Evolutionary conservation across 2,797 vertebrate species (phyloP), one percentile per base, ranked within the genome.

Genomic region (Morelia viridis): DNA sequence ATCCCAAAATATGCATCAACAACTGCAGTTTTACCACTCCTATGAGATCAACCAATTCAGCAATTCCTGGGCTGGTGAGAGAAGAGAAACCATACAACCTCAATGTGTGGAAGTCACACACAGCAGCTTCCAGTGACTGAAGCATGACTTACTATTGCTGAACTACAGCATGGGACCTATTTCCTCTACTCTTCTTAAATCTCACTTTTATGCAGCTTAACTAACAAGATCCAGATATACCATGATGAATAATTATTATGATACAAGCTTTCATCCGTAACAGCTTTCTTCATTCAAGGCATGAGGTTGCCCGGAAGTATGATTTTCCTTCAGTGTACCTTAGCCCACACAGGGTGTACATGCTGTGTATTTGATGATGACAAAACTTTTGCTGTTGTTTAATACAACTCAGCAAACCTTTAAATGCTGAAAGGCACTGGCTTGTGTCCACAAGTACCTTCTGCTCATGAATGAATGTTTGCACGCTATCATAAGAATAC

Each of bases 141-240:
- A 87, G 53, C 76, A 22, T 6, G 46, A 91, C 64, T 92, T 89
- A 93, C 0, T 87, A 88, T 90, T 62, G 50, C 10, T 94, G 87
- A 57, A 35, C 85, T 84, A 28, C 0, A 89, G 57, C 62, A 94
- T 62, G 86, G 56, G n/a, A 92, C 89, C 89, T 15, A 56, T 61
- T 58, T 94, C 71, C 15, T 86, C 89, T 64, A 93, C 60, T 80
- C 86, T 22, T 31, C 56, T 62, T 41, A 56, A 88, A 89, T 92
- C 90, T 89, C 90, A 56, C 68, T 35, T 41, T 60, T 87, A 0
- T 4, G 35, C 17, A 92, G 89, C 91, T 88, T 65, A 31, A 58
- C 89, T 93, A 91, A 94, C 0, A 92, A 15, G 76, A 7, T 80
- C 92, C 96, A 96, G 92, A 95, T 95, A 93, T 11, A 86, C 31